These are phyloP conservation scores for Jordanella pulchra DNA, from an alignment of 2,797 vertebrate genomes.

Conservation along the genomic window DNA sequence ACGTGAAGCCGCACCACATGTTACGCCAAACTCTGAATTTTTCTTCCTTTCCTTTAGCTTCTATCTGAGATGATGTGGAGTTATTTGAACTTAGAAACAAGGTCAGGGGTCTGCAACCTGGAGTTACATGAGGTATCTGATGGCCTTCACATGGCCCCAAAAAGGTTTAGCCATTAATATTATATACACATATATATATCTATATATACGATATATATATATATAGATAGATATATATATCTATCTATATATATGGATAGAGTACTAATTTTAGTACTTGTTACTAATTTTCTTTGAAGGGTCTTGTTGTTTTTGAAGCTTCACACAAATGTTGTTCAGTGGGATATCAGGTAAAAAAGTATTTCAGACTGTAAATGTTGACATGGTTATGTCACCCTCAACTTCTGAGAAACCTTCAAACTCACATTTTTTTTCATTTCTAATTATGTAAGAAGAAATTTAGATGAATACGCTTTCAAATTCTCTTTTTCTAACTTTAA, in stretches of 20 bases:
- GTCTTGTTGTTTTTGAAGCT: background rate
- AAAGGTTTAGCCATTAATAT: background rate
- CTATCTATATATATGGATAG: too few species aligned
- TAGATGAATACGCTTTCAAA: too few species aligned
- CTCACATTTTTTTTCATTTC: too few species aligned
- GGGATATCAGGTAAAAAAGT: background rate
- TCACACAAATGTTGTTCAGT: background rate
- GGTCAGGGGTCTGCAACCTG: background rate
- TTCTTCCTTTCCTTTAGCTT: background rate
- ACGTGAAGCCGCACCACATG: background rate
- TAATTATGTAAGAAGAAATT: too few species aligned
- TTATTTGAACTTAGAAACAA: background rate
- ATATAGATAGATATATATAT: too few species aligned
- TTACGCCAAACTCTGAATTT: background rate
- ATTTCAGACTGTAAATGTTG: background rate
- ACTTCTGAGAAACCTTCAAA: background rate
- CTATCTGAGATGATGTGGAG: background rate
- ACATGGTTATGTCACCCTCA: background rate
- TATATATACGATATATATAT: too few species aligned
- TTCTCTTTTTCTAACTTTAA: background rate
- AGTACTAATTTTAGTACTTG: too few species aligned
- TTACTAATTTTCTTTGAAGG: background rate
- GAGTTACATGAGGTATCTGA: background rate
- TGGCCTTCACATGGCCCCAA: background rate
- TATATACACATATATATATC: too few species aligned